Evolutionary conservation across 37 sponge, comb jelly and placozoan species (phyloP), one percentile per base, ranked within the genome.

Genomic region (Agelas oroides): DNA sequence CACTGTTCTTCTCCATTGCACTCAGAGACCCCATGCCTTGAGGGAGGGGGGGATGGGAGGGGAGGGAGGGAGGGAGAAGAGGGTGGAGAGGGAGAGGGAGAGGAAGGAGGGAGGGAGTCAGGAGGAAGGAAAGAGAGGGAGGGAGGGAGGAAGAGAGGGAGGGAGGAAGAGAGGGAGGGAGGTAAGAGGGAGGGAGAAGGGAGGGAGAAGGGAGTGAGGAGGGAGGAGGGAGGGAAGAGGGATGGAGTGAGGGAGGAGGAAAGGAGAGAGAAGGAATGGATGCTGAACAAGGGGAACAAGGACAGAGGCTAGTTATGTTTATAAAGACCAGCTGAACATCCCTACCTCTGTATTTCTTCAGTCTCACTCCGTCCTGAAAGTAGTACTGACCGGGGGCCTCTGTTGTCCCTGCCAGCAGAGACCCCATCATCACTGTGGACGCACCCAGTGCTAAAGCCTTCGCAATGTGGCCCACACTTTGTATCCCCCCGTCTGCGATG

Each of bases 311-410:
- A n/a, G n/a, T n/a, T n/a, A n/a, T n/a, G n/a, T n/a, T n/a, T n/a
- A n/a, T n/a, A n/a, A n/a, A n/a, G n/a, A n/a, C n/a, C n/a, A n/a
- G n/a, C n/a, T n/a, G n/a, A n/a, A n/a, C n/a, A n/a, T n/a, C n/a
- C n/a, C n/a, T n/a, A 88, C 88, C 88, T 79, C 90, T 70, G 54
- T 89, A 89, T 31, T 86, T 88, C 89, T 93, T 93, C 36, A 93
- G 80, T 6, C 93, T 31, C 0, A 93, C 83, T 21, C 93, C 93
- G 69, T 93, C 93, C 77, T 88, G 84, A 55, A 97, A 95, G 83
- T 81, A 97, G 73, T 91, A 96, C 86, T 97, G 93, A 20, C 98
- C 98, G 0, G 98, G 98, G 16, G 98, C 85, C 69, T 97, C 98
- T 1, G 89, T 86, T 37, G 94, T 95, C 30, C 96, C 98, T 30